Base-by-base conservation (phyloP, 2,888 invertebrate species). In the Clepsis dumicolana region DNA sequence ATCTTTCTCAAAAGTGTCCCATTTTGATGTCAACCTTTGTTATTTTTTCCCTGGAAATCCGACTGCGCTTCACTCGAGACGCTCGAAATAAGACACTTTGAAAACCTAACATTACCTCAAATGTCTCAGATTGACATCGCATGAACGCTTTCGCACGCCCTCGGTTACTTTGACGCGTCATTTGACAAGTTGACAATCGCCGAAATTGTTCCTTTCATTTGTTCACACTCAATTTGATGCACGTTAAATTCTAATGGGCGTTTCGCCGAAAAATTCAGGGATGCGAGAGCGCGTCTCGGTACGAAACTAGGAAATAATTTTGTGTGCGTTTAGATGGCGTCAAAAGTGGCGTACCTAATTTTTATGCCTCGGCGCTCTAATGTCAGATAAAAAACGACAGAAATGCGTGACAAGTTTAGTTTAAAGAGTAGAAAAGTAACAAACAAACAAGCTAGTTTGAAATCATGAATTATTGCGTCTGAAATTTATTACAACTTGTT, bases 141-240 rank as follows among this genome's bases (percentile, higher is more conserved):
- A 63, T 61, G 61, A 62, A 68, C 29, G 57, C 52, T 24, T 52
- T 63, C 29, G 38, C 50, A 12, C 27, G 56, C 27, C 50, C 48
- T 53, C n/a, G n/a, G n/a, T 27, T 75, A 74, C 76, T 71, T 77
- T 75, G 76, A 73, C 75, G 77, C 76, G 72, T 77, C 78, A 82
- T 81, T 79, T 73, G 73, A 72, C 75, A 32, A 67, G 48, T 27
- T 67, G 75, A 74, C 79, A 76, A 69, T 75, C 73, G 72, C 65
- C 59, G 75, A 79, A 83, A 84, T 83, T 77, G 82, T 80, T 78
- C 81, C 79, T 74, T 63, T 82, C 78, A 82, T 78, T 77, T 78
- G 75, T 84, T 87, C 81, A 85, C 89, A 83, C 87, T 85, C 87
- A 86, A 89, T 89, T 88, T 85, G 81, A 85, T 85, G 78, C 79